Evolutionary conservation across 2,113 vertebrate species (phyloP).

Genomic region (Verasper variegatus): DNA sequence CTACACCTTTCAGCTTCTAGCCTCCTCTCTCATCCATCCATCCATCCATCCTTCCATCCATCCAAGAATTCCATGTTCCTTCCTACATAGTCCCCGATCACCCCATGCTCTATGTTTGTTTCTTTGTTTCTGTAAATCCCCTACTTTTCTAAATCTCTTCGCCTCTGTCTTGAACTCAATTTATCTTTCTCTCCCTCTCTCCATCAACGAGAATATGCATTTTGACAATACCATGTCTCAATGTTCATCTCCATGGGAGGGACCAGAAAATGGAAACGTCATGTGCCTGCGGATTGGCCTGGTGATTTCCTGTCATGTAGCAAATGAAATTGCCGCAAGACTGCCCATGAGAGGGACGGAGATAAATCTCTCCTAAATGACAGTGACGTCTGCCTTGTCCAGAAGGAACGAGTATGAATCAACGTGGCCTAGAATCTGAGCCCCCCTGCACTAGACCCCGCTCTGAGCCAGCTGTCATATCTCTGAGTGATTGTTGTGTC

Average conservation of each 20-base stretch:
- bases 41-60: neutral
- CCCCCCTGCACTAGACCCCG: neutral
- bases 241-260: neutral
- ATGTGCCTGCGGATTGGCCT: neutral
- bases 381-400: slow-evolving; percentile 55
- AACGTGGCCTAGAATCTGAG: slow-evolving; percentile 19
- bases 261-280: slow-evolving; percentile 13
- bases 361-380: slow-evolving; percentile 65
- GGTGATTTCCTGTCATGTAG: slow-evolving; percentile 54
- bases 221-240: slow-evolving; percentile 25
- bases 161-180: neutral
- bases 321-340: slow-evolving; percentile 66
- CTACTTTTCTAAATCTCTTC: slow-evolving; percentile 1
- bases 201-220: neutral
- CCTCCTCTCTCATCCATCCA: too few relatives aligned
- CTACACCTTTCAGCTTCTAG: too few relatives aligned
- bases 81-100: too few relatives aligned
- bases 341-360: slow-evolving; percentile 30
- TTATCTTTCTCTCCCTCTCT: neutral
- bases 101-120: too few relatives aligned
- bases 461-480: slow-evolving; percentile 34
- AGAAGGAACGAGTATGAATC: slow-evolving; percentile 53
- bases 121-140: neutral
- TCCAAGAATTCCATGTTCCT: neutral
- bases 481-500: slow-evolving; percentile 5